Conservation (phyloP, 2,113 vertebrate genomes). For the Ptyas mucosa region DNA sequence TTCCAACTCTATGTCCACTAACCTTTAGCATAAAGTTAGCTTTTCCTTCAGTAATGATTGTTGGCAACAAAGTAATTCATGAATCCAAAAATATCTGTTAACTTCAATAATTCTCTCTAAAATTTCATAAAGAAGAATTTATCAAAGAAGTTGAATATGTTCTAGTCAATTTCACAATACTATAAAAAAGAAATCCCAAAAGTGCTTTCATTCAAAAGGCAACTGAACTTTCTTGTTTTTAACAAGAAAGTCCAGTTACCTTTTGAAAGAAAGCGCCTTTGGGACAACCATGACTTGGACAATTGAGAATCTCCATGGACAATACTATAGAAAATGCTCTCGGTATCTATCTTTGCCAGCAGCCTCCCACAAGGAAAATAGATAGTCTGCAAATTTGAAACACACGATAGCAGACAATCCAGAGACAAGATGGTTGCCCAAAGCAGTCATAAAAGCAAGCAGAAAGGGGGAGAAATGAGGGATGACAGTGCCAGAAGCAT, state of each 20-base stretch:
- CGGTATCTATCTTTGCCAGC: background rate
- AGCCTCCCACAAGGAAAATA: background rate
- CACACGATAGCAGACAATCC: background rate
- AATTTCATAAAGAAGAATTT: background rate
- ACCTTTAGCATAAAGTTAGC: background rate
- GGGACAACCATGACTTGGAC: background rate
- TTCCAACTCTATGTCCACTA: background rate
- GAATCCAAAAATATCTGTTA: background rate
- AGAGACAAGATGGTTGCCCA: background rate
- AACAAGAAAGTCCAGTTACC: background rate
- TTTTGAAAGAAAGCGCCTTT: background rate
- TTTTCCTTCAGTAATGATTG: background rate
- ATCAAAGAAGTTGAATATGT: background rate
- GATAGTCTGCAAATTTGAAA: background rate
- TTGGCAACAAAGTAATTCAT: background rate
- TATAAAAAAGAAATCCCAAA: background rate
- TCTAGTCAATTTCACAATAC: background rate
- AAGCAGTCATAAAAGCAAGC: background rate
- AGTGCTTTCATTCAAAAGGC: background rate
- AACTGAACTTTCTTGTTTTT: background rate
- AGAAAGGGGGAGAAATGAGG: background rate
- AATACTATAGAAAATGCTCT: background rate
- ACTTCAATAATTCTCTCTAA: background rate
- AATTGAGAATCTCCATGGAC: background rate
- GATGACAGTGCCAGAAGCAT: background rate